A percentile compares a stretch with the other conserved stretches of the same genome.
Evolutionary conservation across 2,888 invertebrate species (phyloP).

Genomic region (Camptogramma bilineatum): DNA sequence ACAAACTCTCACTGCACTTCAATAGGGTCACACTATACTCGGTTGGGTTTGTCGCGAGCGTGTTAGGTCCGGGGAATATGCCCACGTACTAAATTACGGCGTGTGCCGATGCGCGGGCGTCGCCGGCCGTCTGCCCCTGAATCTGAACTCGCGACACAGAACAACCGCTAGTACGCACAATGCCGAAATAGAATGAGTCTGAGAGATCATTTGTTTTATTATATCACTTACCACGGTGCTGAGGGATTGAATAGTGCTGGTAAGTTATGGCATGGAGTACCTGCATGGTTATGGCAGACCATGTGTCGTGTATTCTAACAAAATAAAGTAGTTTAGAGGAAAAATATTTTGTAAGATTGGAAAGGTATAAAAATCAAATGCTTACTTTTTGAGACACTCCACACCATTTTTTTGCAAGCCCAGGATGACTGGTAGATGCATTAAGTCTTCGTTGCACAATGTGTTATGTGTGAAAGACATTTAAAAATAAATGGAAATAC

Average conservation of each 20-base stretch:
- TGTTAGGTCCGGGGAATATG: slow-evolving; percentile 65
- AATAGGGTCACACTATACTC: slow-evolving; percentile 30
- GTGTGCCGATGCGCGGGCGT: slow-evolving; percentile 63
- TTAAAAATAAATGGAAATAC: too few species aligned
- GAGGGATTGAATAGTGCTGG: background rate
- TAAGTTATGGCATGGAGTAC: background rate
- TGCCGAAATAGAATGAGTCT: slow-evolving; percentile 76
- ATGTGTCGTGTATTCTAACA: background rate
- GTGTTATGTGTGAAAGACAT: too few species aligned
- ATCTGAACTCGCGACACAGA: slow-evolving; percentile 55
- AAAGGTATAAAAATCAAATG: too few species aligned
- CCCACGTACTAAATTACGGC: slow-evolving; percentile 69
- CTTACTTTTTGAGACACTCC: too few species aligned
- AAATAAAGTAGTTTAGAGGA: background rate
- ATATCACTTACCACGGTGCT: slow-evolving; percentile 9
- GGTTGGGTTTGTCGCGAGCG: slow-evolving; percentile 47
- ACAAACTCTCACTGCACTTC: slow-evolving; percentile 34
- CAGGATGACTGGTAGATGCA: too few species aligned
- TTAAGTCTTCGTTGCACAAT: too few species aligned
- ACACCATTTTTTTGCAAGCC: too few species aligned
- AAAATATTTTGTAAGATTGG: too few species aligned
- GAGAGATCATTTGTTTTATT: slow-evolving; percentile 35
- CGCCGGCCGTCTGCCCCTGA: slow-evolving; percentile 56
- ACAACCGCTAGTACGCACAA: slow-evolving; percentile 40
- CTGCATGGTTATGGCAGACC: background rate